These are phyloP conservation scores for Alosa sapidissima DNA, from an alignment of 2,797 vertebrate species.

Conservation along the genomic window DNA sequence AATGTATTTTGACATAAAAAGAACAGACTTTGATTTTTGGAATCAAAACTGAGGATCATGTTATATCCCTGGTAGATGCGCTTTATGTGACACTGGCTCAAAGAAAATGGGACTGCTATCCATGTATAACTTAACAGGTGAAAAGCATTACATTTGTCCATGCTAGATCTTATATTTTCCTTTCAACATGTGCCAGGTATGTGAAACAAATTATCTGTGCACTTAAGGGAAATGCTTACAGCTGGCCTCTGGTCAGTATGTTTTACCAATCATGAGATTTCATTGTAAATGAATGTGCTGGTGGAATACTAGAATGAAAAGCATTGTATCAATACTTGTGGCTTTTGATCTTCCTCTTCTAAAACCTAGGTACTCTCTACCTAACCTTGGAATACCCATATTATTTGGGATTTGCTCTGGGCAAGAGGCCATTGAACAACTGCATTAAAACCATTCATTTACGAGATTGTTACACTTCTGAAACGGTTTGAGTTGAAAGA, in stretches of 20 bases:
- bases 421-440: too few relatives aligned
- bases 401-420: too few relatives aligned
- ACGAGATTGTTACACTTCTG: too few relatives aligned
- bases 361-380: not conserved
- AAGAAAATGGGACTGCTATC: not conserved
- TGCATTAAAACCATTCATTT: too few relatives aligned
- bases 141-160: not conserved
- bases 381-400: not conserved
- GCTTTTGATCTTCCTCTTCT: not conserved
- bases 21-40: not conserved
- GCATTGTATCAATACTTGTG: constrained; percentile 5
- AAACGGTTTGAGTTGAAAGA: too few relatives aligned
- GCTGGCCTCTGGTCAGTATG: not conserved
- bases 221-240: not conserved
- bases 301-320: not conserved
- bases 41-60: not conserved
- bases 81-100: not conserved
- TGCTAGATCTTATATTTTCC: not conserved
- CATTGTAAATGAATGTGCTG: not conserved
- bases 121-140: not conserved
- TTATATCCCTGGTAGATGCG: not conserved
- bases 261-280: not conserved
- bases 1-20: not conserved
- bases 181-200: not conserved
- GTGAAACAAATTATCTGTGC: not conserved